Evolutionary conservation across 35 echinoderm and acorn worm genomes (phyloP).

Genomic region (Eucidaris tribuloides): DNA sequence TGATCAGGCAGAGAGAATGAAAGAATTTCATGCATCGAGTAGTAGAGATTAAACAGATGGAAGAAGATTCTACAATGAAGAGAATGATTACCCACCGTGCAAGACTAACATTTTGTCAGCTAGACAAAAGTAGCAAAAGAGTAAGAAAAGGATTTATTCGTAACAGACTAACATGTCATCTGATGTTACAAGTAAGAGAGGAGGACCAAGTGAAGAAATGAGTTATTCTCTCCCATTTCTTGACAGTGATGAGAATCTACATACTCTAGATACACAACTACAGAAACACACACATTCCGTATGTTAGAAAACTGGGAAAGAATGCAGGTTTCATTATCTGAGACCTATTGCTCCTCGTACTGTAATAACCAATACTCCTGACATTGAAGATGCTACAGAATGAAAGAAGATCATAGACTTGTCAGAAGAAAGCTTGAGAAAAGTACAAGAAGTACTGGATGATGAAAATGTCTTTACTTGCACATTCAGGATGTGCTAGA

Average conservation of each 20-base stretch:
- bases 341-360: not conserved
- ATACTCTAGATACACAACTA: constrained; percentile 36
- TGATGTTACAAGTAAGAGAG: not conserved
- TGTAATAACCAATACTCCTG: not conserved
- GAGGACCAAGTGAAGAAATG: not conserved
- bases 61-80: not conserved
- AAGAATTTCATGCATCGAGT: not conserved
- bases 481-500: constrained; percentile 8
- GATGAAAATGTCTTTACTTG: not conserved
- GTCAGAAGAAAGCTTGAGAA: not conserved
- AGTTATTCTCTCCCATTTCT: not conserved
- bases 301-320: constrained; percentile 28
- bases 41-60: not conserved
- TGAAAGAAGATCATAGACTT: not conserved
- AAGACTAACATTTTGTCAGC: not conserved
- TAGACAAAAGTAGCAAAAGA: constrained; percentile 16
- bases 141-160: not conserved
- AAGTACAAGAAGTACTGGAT: not conserved
- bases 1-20: not conserved
- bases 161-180: not conserved
- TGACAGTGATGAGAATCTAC: constrained; percentile 20
- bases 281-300: constrained; percentile 43
- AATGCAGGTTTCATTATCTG: constrained; percentile 36
- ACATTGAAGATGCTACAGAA: not conserved
- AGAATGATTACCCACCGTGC: not conserved